A percentile compares a stretch with the other conserved stretches of the same genome.
These are phyloP conservation scores for Ageneiosus marmoratus DNA, from an alignment of 2,113 vertebrate genomes.

Conservation along the genomic window DNA sequence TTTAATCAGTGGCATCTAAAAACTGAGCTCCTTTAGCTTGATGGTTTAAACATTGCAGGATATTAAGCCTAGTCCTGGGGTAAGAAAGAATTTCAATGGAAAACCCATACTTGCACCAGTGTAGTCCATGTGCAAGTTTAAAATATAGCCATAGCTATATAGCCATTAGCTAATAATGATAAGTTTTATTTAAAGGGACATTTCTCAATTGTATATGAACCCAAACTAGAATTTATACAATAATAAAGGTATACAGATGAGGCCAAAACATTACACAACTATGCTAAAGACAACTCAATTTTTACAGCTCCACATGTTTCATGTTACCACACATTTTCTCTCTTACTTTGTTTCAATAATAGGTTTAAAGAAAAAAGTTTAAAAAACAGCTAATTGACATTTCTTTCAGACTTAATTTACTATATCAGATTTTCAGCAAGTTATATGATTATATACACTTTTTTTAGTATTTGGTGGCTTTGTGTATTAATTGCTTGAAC, in stretches of 20 bases:
- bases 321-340: neutral
- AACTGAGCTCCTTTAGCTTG: neutral
- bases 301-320: neutral
- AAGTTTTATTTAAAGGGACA: neutral
- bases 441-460: neutral
- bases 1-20: slow-evolving; percentile 38
- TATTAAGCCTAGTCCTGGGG: neutral
- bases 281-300: neutral
- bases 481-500: neutral
- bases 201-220: neutral
- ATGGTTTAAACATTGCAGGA: slow-evolving; percentile 26
- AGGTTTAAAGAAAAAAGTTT: neutral
- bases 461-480: neutral
- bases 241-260: neutral
- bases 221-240: neutral
- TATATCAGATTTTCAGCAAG: neutral
- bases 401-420: neutral
- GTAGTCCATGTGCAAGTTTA: neutral
- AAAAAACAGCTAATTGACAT: neutral
- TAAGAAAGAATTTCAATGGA: slow-evolving; percentile 16
- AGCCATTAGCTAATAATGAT: too few relatives aligned
- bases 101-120: neutral
- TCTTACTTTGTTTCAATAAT: neutral
- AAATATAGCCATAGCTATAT: neutral
- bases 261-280: neutral